A percentile compares a stretch with the other conserved stretches of the same genome.
Conservation (phyloP, 1,140 invertebrate species). For the Sarcophaga peregrina region DNA sequence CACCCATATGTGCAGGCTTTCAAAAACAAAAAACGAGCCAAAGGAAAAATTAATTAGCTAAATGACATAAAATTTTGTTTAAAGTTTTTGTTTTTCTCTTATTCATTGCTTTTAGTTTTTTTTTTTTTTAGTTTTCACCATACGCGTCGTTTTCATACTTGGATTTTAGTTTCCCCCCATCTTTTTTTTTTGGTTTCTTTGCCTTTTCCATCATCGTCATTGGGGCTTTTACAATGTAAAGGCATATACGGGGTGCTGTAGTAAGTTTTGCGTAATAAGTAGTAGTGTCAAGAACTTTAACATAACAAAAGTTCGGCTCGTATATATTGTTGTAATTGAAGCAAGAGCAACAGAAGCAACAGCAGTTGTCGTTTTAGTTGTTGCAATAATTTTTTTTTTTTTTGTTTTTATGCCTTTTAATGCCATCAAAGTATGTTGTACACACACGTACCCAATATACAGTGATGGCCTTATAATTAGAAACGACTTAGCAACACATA, state of each 20-base stretch:
- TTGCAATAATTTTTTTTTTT: background rate
- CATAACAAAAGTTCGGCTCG: constrained; percentile 10
- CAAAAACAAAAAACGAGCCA: background rate
- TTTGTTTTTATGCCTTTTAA: background rate
- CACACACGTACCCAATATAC: too few relatives aligned
- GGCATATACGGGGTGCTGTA: background rate
- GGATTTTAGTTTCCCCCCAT: background rate
- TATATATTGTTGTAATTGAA: background rate
- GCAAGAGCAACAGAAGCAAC: background rate
- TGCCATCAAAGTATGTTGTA: background rate
- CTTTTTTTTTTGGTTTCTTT: constrained; percentile 2
- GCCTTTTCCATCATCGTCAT: background rate
- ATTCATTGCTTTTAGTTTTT: background rate
- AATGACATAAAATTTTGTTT: constrained; percentile 43
- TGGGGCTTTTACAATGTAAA: too few relatives aligned
- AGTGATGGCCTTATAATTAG: too few relatives aligned
- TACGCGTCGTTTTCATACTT: background rate
- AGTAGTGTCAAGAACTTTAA: constrained; percentile 21
- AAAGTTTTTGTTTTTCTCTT: background rate
- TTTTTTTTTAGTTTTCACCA: background rate
- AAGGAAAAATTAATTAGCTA: constrained; percentile 46
- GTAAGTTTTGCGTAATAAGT: constrained; percentile 9
- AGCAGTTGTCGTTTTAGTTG: background rate
- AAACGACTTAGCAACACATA: too few relatives aligned
- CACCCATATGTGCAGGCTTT: background rate